Percentiles rank a stretch among this genome's conserved stretches.
Conservation (phyloP, 2,797 vertebrate species). For the Taenioides sp. region DNA sequence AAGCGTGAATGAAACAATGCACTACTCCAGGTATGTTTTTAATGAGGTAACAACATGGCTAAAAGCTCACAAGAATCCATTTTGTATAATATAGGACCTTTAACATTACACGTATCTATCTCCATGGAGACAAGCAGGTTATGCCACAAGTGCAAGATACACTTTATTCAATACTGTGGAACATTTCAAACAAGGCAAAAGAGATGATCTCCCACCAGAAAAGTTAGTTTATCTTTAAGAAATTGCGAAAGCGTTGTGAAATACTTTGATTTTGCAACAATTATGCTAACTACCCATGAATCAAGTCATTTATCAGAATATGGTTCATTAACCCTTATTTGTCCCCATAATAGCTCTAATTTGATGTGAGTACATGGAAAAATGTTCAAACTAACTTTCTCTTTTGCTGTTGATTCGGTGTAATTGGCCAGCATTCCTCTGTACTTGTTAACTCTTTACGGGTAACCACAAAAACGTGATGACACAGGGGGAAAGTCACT, state of each 20-base stretch:
- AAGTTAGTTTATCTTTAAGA: too few relatives aligned
- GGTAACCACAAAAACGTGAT: conserved; percentile 6
- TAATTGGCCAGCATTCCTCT: conserved; percentile 2
- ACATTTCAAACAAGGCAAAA: too few relatives aligned
- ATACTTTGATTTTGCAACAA: neutral
- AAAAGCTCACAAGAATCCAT: too few relatives aligned
- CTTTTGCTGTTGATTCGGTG: neutral
- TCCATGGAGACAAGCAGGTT: too few relatives aligned
- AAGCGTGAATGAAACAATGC: too few relatives aligned
- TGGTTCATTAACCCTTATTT: conserved; percentile 1
- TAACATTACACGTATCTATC: too few relatives aligned
- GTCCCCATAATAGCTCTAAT: neutral
- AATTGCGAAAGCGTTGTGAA: neutral
- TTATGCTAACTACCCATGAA: neutral
- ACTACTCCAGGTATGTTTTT: too few relatives aligned
- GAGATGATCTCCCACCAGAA: too few relatives aligned
- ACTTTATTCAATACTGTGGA: too few relatives aligned
- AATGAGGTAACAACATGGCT: too few relatives aligned
- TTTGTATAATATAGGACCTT: too few relatives aligned
- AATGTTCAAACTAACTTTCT: neutral
- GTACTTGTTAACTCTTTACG: conserved; percentile 2
- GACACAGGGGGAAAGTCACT: conserved; percentile 1
- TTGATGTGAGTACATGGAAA: neutral
- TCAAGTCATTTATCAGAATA: neutral
- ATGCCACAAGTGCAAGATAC: too few relatives aligned